A percentile compares a stretch with the other conserved stretches of the same genome.
Evolutionary conservation across 1,140 invertebrate genomes (phyloP).

Genomic region (Leptonema lineaticorne): DNA sequence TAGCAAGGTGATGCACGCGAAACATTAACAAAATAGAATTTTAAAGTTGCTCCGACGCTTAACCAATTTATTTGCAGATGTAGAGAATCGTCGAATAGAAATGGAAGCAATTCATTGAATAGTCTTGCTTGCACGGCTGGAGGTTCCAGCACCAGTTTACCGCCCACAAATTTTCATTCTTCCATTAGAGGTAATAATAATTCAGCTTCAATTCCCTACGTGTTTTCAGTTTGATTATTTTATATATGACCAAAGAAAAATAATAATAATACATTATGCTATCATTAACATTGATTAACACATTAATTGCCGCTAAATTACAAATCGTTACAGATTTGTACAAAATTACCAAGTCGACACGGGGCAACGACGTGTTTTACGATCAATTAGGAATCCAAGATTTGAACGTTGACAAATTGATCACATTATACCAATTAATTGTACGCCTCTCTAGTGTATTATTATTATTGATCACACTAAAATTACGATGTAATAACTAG

Average conservation of each 20-base stretch:
- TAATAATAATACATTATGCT: no score
- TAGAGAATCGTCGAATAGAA: slow-evolving; percentile 2
- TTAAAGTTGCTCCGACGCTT: background rate
- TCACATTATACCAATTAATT: no score
- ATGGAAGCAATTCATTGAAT: slow-evolving; percentile 20
- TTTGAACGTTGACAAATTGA: no score
- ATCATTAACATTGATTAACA: no score
- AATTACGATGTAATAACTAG: no score
- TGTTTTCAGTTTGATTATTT: background rate
- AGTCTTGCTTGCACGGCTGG: slow-evolving; percentile 32
- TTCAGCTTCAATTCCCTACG: background rate
- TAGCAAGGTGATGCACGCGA: slow-evolving; percentile 28
- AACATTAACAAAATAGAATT: background rate
- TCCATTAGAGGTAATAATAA: background rate
- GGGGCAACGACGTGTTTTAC: no score
- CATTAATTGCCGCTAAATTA: no score
- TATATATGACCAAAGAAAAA: background rate
- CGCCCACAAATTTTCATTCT: slow-evolving; percentile 7
- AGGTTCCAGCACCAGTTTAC: slow-evolving; percentile 32
- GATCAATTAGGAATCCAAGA: no score
- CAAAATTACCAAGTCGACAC: no score
- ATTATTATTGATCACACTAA: no score
- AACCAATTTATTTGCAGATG: background rate
- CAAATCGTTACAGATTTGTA: no score
- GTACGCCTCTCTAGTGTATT: no score